phyloP scores from a whole-genome alignment of 2,797 vertebrate genomes.

The Characodon lateralis region DNA sequence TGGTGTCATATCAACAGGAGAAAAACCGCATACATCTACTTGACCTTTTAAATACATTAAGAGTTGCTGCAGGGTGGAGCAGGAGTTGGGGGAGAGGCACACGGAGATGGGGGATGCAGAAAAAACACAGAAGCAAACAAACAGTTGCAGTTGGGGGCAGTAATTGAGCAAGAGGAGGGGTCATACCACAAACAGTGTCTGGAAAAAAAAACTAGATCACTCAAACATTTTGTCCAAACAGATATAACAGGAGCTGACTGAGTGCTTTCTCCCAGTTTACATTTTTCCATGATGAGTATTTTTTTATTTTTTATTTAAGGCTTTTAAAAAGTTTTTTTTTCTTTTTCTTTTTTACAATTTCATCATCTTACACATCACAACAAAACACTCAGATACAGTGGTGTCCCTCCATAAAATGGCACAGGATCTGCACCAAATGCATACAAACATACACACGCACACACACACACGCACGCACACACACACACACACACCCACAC shows the following conservation, averaged over 20 bases:
- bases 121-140: slow-evolving; percentile 85
- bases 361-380: slow-evolving; percentile 62
- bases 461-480: background rate
- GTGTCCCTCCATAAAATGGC: slow-evolving; percentile 61
- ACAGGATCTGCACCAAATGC: slow-evolving; percentile 67
- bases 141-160: slow-evolving; percentile 73
- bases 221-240: slow-evolving; percentile 75
- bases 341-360: slow-evolving; percentile 36
- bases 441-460: slow-evolving; percentile 38
- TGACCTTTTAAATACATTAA: slow-evolving; percentile 87
- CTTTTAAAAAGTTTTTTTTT: slow-evolving; percentile 30
- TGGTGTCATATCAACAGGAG: slow-evolving; percentile 84
- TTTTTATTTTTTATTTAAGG: slow-evolving; percentile 33
- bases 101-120: slow-evolving; percentile 75
- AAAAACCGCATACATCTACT: slow-evolving; percentile 86
- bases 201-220: slow-evolving; percentile 46
- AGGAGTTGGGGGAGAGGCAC: slow-evolving; percentile 50
- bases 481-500: slow-evolving; percentile 42
- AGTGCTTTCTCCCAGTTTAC: slow-evolving; percentile 43
- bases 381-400: slow-evolving; percentile 73
- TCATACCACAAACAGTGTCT: slow-evolving; percentile 79
- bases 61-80: slow-evolving; percentile 78
- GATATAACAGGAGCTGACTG: slow-evolving; percentile 57
- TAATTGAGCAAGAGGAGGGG: slow-evolving; percentile 59
- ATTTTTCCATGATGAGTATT: slow-evolving; percentile 54